Base-by-base conservation (phyloP, 2,888 invertebrate species). In the Aleiodes alternator region DNA sequence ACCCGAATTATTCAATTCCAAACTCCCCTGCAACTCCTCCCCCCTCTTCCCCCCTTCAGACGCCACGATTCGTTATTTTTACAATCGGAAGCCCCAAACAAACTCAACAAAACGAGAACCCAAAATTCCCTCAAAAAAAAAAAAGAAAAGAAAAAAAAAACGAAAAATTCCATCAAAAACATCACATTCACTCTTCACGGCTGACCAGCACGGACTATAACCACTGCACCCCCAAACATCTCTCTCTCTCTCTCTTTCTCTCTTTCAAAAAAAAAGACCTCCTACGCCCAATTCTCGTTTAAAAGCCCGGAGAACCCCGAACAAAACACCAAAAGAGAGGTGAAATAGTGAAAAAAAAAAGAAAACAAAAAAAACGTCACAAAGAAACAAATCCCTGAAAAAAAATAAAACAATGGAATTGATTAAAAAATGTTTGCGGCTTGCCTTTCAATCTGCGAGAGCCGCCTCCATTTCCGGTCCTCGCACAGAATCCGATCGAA, bases 351-450 rank as follows among this genome's bases (percentile, higher is more conserved):
- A n/a, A 12, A 51, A 12, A 23, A 51, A 9, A 9, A 69, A 1
- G 2, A 6, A 34, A n/a, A n/a, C n/a, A n/a, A 78, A 79, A 34
- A 73, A 53, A 59, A 59, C 55, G 64, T 72, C 69, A 73, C 70
- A 64, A 61, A 74, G 72, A 74, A 79, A 77, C 73, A 77, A 79
- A 77, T 76, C 74, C 77, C 70, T 56, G 75, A 23, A 23, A 23
- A 23, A 71, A 76, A 77, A 79, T 59, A 59, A 59, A 59, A 59
- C 59, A 59, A 34, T 59, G 31, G 59, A 29, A 59, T 73, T 68
- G 73, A 73, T 73, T 73, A 73, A 73, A 73, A 73, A 73, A 68
- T 73, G 73, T 73, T 73, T 73, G 66, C 68, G 66, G 68, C 68
- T 68, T 56, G 68, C 73, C 73, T 73, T 73, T 68, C 73, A 73